Conservation (phyloP, 2,797 vertebrate species). For the Hemibagrus guttatus region DNA sequence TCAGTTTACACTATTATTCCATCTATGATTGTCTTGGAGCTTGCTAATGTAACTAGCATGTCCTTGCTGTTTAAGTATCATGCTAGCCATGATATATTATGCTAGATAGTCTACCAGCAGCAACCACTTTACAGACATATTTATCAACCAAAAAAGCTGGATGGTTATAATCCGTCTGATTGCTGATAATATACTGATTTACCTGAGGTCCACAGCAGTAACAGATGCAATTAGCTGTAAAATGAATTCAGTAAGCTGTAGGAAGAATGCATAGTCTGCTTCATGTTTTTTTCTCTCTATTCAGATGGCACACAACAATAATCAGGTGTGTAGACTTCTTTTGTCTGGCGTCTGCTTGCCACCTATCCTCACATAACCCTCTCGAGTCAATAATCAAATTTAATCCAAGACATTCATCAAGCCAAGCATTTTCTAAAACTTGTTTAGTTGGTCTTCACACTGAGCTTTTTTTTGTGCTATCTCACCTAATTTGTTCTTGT, state of each 20-base stretch:
- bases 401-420: not conserved
- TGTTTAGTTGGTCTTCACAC: not conserved
- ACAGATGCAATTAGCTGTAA: not conserved
- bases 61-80: not conserved
- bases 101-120: not conserved
- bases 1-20: not conserved
- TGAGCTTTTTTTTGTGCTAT: not conserved
- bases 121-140: not conserved
- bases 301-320: not conserved
- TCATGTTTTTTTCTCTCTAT: not conserved
- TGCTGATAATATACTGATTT: not conserved
- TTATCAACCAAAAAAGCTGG: not conserved
- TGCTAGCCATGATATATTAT: not conserved
- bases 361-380: not conserved
- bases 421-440: not conserved
- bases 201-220: not conserved
- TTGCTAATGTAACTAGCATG: not conserved
- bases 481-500: not conserved
- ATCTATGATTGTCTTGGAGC: not conserved
- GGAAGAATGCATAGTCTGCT: not conserved
- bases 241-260: not conserved
- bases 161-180: not conserved
- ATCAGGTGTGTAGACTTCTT: not conserved
- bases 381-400: not conserved
- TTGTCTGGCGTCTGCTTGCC: not conserved